Conservation (phyloP, 2,113 vertebrate species). For the Catharus minimus region DNA sequence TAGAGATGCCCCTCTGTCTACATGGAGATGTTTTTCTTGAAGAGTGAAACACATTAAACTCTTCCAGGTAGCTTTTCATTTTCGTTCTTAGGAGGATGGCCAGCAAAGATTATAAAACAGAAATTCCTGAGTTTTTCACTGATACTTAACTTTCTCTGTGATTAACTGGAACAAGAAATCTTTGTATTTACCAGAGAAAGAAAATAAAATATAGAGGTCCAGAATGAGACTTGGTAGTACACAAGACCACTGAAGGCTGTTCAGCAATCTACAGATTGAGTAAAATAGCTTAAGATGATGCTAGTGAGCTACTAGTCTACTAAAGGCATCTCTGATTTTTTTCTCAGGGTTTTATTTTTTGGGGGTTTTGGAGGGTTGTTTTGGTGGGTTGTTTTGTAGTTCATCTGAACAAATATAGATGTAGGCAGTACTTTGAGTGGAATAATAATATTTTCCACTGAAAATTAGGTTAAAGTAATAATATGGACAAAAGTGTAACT, state of each 20-base stretch:
- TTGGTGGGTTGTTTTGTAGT: neutral
- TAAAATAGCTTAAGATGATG: neutral
- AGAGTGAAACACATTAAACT: neutral
- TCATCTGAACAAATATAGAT: neutral
- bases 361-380: neutral
- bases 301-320: neutral
- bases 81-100: neutral
- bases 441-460: neutral
- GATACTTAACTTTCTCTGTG: neutral
- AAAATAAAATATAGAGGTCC: neutral
- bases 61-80: neutral
- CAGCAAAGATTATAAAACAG: neutral
- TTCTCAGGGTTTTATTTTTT: neutral
- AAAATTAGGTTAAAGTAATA: conserved; percentile 11
- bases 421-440: neutral
- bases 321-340: neutral
- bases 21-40: neutral
- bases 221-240: neutral
- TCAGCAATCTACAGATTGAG: neutral
- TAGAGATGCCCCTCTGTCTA: neutral
- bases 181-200: neutral
- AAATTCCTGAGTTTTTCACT: neutral
- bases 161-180: neutral
- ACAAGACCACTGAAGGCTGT: neutral
- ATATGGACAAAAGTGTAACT: neutral